Evolutionary conservation across 2,888 invertebrate species (phyloP).

Genomic region (Girardia tigrina): DNA sequence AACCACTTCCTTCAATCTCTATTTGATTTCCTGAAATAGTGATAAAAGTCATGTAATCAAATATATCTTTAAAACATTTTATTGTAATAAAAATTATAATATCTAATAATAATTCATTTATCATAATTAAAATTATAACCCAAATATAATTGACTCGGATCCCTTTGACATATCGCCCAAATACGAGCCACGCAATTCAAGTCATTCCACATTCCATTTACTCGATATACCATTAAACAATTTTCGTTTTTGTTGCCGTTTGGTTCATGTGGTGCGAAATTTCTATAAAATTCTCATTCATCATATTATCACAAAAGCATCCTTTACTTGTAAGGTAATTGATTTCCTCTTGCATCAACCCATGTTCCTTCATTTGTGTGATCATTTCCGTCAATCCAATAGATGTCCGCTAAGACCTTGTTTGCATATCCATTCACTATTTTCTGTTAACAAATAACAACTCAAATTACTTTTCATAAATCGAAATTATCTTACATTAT

Average conservation of each 20-base stretch:
- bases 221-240: background rate
- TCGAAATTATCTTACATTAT: background rate
- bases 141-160: no score
- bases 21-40: no score
- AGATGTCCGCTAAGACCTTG: background rate
- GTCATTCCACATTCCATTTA: slow-evolving; percentile 1
- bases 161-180: background rate
- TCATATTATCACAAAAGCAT: background rate
- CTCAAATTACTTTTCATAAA: no score
- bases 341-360: background rate
- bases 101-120: no score
- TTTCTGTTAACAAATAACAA: background rate
- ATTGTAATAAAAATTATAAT: no score
- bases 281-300: background rate
- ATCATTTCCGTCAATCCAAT: slow-evolving; percentile 3
- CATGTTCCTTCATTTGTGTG: background rate
- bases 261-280: background rate
- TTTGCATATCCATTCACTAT: background rate
- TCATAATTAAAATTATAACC: no score
- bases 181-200: background rate
- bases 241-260: background rate
- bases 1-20: background rate
- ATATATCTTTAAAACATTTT: no score
- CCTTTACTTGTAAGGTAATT: background rate
- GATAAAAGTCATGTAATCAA: no score